Conservation (phyloP, 2,888 invertebrate species). For the Hydrotaea diabolus region DNA sequence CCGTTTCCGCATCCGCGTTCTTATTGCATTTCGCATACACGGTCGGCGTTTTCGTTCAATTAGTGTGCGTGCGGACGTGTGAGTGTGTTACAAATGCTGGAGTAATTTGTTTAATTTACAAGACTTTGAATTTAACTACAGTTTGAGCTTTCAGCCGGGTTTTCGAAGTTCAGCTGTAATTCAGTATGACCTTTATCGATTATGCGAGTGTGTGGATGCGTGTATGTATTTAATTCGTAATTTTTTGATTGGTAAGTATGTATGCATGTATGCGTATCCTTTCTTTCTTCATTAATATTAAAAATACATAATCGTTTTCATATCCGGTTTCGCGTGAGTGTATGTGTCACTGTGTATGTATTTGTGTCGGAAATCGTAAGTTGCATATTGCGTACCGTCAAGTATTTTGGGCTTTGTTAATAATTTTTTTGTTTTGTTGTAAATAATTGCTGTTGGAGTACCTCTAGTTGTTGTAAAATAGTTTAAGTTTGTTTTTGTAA, state of each 20-base stretch:
- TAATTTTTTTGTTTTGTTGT: conserved; percentile 40
- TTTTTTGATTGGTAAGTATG: not conserved
- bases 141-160: conserved; percentile 58
- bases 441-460: conserved; percentile 60
- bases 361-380: not conserved
- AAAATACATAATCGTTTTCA: conserved; percentile 48
- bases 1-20: not conserved
- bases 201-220: too few species aligned
- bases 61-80: not conserved
- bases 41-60: not conserved
- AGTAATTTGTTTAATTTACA: not conserved
- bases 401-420: not conserved
- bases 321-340: not conserved
- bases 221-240: not conserved
- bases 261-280: not conserved
- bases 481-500: conserved; percentile 21
- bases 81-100: not conserved
- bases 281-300: conserved; percentile 35
- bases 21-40: not conserved
- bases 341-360: not conserved
- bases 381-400: not conserved
- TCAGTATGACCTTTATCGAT: not conserved
- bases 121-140: conserved; percentile 22
- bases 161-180: not conserved
- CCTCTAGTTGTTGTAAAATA: conserved; percentile 60